Evolutionary conservation across 2,797 vertebrate genomes (phyloP).

Genomic region (Picus viridis): DNA sequence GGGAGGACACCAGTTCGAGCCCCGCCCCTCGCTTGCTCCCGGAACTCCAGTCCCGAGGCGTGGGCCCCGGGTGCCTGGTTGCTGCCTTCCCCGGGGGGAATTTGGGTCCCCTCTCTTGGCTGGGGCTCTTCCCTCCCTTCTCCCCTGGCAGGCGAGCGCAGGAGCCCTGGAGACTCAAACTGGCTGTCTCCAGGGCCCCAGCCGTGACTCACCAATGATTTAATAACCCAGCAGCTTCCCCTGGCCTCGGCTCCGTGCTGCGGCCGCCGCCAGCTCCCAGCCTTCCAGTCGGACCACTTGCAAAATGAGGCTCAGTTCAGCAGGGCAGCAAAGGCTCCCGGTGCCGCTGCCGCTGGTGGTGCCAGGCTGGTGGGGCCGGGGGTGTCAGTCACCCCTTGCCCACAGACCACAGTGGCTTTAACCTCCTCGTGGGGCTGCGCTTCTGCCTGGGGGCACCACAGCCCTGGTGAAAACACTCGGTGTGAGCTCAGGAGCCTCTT

Average conservation of each 20-base stretch:
- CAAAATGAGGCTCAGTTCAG: neutral
- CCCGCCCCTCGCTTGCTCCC: fast-evolving
- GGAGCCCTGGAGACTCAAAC: slow-evolving; percentile 46
- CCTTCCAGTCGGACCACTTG: fast-evolving
- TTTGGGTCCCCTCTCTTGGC: neutral
- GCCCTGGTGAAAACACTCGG: fast-evolving
- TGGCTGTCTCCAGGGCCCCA: neutral
- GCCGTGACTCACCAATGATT: slow-evolving; percentile 35
- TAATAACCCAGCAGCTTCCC: slow-evolving; percentile 8
- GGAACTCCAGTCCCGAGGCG: fast-evolving
- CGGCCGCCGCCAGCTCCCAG: neutral
- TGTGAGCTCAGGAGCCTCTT: neutral
- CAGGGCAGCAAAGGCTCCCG: neutral
- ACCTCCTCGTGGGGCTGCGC: neutral
- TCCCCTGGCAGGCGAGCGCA: neutral
- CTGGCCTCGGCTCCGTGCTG: neutral
- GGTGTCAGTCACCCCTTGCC: fast-evolving
- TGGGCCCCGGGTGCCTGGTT: neutral
- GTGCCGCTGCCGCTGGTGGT: neutral
- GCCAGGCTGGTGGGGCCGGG: neutral
- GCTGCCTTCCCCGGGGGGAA: neutral
- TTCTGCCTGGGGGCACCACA: neutral
- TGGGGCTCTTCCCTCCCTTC: neutral
- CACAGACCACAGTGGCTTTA: fast-evolving
- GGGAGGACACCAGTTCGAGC: neutral